Evolutionary conservation across 2,888 invertebrate species (phyloP).

Genomic region (Bhutanitis thaidina): DNA sequence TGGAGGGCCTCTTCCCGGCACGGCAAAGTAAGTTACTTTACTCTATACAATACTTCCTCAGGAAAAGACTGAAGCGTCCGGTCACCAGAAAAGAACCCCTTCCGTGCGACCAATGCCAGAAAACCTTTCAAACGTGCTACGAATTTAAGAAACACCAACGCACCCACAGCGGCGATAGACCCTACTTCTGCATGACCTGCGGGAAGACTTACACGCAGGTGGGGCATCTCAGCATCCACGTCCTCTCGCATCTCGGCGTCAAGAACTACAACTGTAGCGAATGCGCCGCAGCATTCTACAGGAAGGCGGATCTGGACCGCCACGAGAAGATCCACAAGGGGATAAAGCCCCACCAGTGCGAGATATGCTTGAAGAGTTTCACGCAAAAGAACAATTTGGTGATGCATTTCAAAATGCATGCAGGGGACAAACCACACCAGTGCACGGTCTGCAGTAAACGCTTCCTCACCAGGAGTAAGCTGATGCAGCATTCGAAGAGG

Average conservation of each 20-base stretch:
- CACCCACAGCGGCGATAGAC: conserved; percentile 60
- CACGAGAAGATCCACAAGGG: conserved; percentile 64
- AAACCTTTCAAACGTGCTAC: conserved; percentile 52
- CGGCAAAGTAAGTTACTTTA: no score
- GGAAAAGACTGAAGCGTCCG: conserved; percentile 27
- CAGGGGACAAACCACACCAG: conserved; percentile 49
- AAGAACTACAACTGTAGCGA: conserved; percentile 57
- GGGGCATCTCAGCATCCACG: conserved; percentile 60
- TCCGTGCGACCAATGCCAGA: conserved; percentile 52
- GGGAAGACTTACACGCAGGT: conserved; percentile 66
- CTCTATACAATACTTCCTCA: no score
- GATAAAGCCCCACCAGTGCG: conserved; percentile 56
- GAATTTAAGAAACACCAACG: conserved; percentile 58
- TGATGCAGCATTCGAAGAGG: conserved; percentile 47
- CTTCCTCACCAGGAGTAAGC: conserved; percentile 57
- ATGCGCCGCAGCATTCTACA: conserved; percentile 57
- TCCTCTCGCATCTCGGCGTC: conserved; percentile 54
- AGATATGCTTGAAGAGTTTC: conserved; percentile 60
- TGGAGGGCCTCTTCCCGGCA: no score
- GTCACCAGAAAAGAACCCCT: conserved; percentile 36
- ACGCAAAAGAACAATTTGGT: conserved; percentile 63
- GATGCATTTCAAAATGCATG: conserved; percentile 63
- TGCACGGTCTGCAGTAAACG: conserved; percentile 51
- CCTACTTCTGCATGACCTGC: conserved; percentile 65
- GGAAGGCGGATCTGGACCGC: conserved; percentile 60